These are phyloP conservation scores for Ondatra zibethicus DNA, from an alignment of 2,113 vertebrate genomes.

Conservation along the genomic window DNA sequence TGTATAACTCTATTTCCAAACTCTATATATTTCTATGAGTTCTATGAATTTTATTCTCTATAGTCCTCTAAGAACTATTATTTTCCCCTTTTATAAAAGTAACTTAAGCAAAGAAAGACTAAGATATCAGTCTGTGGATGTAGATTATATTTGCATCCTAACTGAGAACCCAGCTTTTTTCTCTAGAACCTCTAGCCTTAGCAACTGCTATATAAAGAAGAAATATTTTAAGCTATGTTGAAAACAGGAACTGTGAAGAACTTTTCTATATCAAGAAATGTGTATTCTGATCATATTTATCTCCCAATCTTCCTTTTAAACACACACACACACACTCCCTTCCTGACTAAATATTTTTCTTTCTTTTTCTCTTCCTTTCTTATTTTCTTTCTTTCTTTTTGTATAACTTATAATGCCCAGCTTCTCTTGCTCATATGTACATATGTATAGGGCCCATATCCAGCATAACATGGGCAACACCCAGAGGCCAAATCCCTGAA, in stretches of 20 bases:
- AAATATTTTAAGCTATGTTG: neutral
- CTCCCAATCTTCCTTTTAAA: neutral
- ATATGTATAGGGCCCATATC: neutral
- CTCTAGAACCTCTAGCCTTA: neutral
- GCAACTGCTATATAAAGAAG: neutral
- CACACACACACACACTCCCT: neutral
- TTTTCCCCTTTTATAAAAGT: neutral
- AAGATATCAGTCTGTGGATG: neutral
- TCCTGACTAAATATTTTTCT: neutral
- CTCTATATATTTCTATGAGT: neutral
- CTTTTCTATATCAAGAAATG: neutral
- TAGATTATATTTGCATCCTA: neutral
- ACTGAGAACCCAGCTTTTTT: neutral
- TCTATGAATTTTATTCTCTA: neutral
- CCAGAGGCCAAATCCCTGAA: neutral
- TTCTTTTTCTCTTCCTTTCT: neutral
- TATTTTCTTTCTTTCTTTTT: neutral
- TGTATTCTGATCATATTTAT: neutral
- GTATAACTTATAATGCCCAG: neutral
- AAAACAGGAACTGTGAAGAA: neutral
- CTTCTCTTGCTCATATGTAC: neutral
- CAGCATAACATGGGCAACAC: neutral
- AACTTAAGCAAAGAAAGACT: neutral
- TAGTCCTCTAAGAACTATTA: neutral
- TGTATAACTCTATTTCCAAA: neutral